A percentile compares a stretch with the other conserved stretches of the same genome.
These are phyloP conservation scores for Plebejus argus DNA, from an alignment of 2,888 invertebrate genomes.

Conservation along the genomic window DNA sequence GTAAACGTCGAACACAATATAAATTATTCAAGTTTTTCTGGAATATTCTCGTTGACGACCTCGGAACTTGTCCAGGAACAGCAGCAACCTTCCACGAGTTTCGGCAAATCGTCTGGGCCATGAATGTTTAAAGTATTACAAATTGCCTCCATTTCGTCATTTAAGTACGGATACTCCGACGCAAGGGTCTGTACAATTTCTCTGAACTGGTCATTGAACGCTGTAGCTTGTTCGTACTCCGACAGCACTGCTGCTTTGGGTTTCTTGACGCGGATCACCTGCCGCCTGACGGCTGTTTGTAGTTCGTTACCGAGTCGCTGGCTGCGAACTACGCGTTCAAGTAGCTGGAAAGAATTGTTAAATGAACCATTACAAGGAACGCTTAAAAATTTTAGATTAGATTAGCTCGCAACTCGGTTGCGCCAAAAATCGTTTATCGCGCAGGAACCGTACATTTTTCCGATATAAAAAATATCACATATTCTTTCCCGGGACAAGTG, in stretches of 20 bases:
- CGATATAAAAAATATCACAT: too few species aligned
- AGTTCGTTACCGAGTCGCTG: slow-evolving; percentile 86
- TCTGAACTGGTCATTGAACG: slow-evolving; percentile 80
- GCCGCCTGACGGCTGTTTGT: slow-evolving; percentile 69
- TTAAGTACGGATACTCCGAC: slow-evolving; percentile 82
- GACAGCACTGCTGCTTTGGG: slow-evolving; percentile 73
- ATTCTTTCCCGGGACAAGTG: too few species aligned
- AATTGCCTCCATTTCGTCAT: slow-evolving; percentile 62
- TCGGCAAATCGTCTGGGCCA: slow-evolving; percentile 56
- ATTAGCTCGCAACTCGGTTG: too few species aligned
- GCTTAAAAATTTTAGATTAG: too few species aligned
- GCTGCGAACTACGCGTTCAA: slow-evolving; percentile 83
- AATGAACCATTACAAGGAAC: not conserved
- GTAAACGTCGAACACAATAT: not conserved
- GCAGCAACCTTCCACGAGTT: slow-evolving; percentile 48
- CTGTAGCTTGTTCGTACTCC: slow-evolving; percentile 81
- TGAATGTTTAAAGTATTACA: slow-evolving; percentile 75
- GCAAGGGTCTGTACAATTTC: slow-evolving; percentile 80
- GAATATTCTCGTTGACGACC: slow-evolving; percentile 47
- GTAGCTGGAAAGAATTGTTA: slow-evolving; percentile 54
- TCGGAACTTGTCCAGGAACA: slow-evolving; percentile 36
- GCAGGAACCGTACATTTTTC: too few species aligned
- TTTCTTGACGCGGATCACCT: slow-evolving; percentile 60
- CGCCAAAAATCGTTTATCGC: too few species aligned
- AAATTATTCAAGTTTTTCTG: slow-evolving; percentile 52